Evolutionary conservation across 2,113 vertebrate species (phyloP), one percentile per base, ranked within the genome.

Genomic region (Plecturocebus donacophilus): DNA sequence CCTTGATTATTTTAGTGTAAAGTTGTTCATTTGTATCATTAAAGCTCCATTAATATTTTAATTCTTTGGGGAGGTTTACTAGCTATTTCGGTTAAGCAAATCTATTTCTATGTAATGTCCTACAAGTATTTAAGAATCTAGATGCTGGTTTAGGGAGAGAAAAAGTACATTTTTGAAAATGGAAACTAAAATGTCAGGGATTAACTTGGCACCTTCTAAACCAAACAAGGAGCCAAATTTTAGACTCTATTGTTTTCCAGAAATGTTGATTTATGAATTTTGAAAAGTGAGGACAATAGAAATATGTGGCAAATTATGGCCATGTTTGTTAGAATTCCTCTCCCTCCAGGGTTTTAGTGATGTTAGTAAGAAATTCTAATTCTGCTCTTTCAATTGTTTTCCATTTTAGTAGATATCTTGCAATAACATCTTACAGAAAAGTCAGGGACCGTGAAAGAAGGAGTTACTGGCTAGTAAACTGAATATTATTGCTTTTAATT

Each of bases 81-180:
- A 27, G 25, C 19, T 76, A 76, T 87, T 90, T 73, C 90, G 54
- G 35, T 64, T 61, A 91, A 61, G 40, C 40, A 71, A 47, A 79
- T 75, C 32, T 87, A 27, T 70, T 40, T 86, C 23, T 81, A 6
- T 90, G 25, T 61, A 56, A 45, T 58, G 5, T 80, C 68, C 85
- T 83, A 27, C 38, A 40, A 71, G 54, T 90, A 30, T 75, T 87
- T 79, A 61, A 89, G 45, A 94, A 80, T 75, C 40, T 91, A 58
- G 47, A 49, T 47, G 27, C 25, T 3, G 1, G 38, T 77, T 84
- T 75, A 2, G 8, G 16, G 19, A 54, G 30, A 38, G 40, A 80
- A 90, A 95, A 13, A 73, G 4, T 66, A 35, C n/a, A 71, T 77
- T 92, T 95, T 71, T 82, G 13, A 68, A 94, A 90, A 56, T 83